A percentile compares a stretch with the other conserved stretches of the same genome.
These are phyloP conservation scores for Ischnura elegans DNA, from an alignment of 2,888 invertebrate species.

Conservation along the genomic window DNA sequence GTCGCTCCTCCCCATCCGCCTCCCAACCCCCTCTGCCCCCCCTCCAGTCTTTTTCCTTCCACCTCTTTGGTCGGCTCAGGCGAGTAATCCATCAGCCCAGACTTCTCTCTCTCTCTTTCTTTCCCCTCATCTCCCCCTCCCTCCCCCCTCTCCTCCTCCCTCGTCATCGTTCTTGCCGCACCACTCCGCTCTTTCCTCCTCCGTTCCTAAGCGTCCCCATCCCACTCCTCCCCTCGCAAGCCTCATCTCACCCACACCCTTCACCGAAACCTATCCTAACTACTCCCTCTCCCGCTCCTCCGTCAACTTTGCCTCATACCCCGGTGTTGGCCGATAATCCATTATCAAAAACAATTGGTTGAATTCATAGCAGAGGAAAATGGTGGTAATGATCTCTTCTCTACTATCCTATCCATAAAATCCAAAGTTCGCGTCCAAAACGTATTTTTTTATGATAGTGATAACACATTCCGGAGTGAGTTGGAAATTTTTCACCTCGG, in stretches of 20 bases:
- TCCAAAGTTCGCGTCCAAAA: no score
- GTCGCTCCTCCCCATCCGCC: conserved; percentile 14
- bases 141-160: neutral
- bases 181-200: neutral
- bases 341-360: no score
- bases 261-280: neutral
- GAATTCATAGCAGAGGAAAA: no score
- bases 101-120: neutral
- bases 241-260: neutral
- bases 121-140: neutral
- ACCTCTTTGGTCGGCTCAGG: conserved; percentile 63
- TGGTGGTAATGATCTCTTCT: no score
- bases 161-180: neutral
- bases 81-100: conserved; percentile 58
- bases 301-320: no score
- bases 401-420: no score
- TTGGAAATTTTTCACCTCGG: no score
- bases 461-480: no score
- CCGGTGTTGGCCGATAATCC: no score
- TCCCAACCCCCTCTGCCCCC: neutral
- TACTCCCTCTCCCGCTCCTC: neutral
- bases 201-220: neutral
- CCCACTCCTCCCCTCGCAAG: neutral
- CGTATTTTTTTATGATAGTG: no score
- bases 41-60: conserved; percentile 61